Conservation (phyloP, 2,797 vertebrate species). For the Acanthurus tractus region DNA sequence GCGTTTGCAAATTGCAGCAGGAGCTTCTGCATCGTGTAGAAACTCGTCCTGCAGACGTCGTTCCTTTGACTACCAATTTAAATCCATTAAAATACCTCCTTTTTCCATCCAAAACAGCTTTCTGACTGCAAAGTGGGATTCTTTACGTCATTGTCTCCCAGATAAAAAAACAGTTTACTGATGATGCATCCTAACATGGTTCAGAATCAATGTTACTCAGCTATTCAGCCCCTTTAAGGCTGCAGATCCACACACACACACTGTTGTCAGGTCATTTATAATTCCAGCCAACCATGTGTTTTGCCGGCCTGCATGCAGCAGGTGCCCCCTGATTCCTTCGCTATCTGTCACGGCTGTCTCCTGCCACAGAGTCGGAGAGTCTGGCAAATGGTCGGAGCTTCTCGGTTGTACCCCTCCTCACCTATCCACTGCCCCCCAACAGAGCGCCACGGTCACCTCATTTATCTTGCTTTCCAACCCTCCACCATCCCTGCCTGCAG, state of each 20-base stretch:
- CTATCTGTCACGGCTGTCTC: constrained; percentile 54
- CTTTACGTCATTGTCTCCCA: not conserved
- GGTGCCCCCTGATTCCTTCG: not conserved
- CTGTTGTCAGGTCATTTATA: no score
- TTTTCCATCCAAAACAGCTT: no score
- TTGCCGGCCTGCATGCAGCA: not conserved
- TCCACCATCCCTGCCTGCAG: constrained; percentile 3
- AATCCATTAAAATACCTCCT: no score
- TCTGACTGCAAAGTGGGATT: constrained; percentile 6
- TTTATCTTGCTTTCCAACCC: constrained; percentile 53
- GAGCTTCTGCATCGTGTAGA: not conserved
- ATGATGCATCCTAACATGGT: not conserved
- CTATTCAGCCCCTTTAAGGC: not conserved
- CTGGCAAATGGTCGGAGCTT: constrained; percentile 40
- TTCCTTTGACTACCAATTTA: no score
- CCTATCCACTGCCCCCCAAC: not conserved
- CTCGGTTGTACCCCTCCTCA: not conserved
- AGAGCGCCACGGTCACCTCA: constrained; percentile 33
- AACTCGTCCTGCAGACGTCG: no score
- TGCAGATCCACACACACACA: not conserved
- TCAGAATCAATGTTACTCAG: not conserved
- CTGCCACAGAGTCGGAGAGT: constrained; percentile 22
- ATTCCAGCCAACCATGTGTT: not conserved
- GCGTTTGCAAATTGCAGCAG: not conserved
- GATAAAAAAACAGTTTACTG: not conserved